Base-by-base conservation (phyloP, 2,888 invertebrate species). In the Chaetoderma sp. region DNA sequence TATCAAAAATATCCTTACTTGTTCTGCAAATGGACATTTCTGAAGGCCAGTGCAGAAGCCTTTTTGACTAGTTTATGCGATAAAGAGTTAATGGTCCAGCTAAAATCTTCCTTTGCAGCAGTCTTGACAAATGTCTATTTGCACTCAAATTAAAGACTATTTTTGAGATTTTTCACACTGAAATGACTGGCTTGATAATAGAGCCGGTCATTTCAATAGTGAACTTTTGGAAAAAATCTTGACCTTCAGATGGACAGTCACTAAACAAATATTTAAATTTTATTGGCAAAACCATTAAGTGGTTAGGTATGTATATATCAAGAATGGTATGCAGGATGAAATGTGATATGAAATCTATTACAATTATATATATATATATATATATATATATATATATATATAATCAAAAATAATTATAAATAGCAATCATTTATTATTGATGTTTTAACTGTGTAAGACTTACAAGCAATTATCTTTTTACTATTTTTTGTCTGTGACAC, bases 361-460 rank as follows among this genome's bases (percentile, higher is more conserved):
- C n/a, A n/a, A n/a, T n/a, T n/a, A n/a, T n/a, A n/a, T n/a, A n/a
- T 2, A 23, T 23, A 1, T 50, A 25, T 23, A 50, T 50, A 50
- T 50, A 50, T 50, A 50, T 23, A 50, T 50, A 50, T 25, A 25
- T 23, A 50, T 50, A 50, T 50, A 50, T 50, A 50, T 50, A 50
- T 23, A 50, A 28, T 28, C 30, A 50, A 28, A 50, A 13, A 50
- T 50, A 25, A 16, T 28, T 23, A 6, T 50, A 25, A 28, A 25
- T 50, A 50, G n/a, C 16, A 50, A 16, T 13, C 1, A 50, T 10
- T 25, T 25, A 25, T 25, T 18, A n/a, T 39, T 39, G n/a, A n/a
- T n/a, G n/a, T n/a, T n/a, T n/a, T n/a, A n/a, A n/a, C n/a, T n/a
- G n/a, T n/a, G n/a, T n/a, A n/a, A n/a, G n/a, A n/a, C n/a, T n/a